phyloP scores from a whole-genome alignment of 2,113 vertebrate species.

The Sylvilagus bachmani region DNA sequence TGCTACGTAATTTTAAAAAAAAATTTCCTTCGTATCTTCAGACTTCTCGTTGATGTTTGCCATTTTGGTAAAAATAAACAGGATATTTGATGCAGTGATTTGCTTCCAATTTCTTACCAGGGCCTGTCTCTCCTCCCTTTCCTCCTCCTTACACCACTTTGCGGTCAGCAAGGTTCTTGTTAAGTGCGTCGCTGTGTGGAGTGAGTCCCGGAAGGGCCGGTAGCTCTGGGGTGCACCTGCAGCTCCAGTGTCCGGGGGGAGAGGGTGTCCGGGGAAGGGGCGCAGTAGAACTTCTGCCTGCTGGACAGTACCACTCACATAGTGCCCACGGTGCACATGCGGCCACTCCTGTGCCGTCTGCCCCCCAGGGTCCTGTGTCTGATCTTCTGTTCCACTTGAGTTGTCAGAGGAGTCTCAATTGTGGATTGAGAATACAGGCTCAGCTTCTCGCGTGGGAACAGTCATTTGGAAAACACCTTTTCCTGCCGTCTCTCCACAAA shows the following conservation, averaged over 20 bases:
- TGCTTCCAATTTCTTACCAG: neutral
- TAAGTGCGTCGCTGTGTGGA: neutral
- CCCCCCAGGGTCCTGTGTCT: neutral
- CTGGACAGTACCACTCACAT: neutral
- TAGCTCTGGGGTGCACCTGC: neutral
- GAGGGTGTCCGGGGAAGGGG: neutral
- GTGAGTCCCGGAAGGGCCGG: neutral
- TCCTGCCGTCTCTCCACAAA: neutral
- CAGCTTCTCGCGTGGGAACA: neutral
- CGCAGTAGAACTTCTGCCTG: neutral
- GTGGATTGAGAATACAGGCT: neutral
- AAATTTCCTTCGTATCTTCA: slow-evolving; percentile 7
- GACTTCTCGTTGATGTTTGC: neutral
- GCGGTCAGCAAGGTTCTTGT: neutral
- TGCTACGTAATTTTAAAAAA: neutral
- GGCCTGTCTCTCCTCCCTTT: neutral
- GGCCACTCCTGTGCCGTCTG: neutral
- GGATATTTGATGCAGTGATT: neutral
- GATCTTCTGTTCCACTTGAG: neutral
- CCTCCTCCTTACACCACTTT: neutral
- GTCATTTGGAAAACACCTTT: neutral
- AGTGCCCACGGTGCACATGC: accelerated
- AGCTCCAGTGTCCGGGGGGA: neutral
- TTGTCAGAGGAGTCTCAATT: neutral
- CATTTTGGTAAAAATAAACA: slow-evolving; percentile 51